Percentiles rank a stretch among this genome's conserved stretches.
These are phyloP conservation scores for Hiodon tergisus DNA, from an alignment of 2,113 vertebrate species.

Conservation along the genomic window DNA sequence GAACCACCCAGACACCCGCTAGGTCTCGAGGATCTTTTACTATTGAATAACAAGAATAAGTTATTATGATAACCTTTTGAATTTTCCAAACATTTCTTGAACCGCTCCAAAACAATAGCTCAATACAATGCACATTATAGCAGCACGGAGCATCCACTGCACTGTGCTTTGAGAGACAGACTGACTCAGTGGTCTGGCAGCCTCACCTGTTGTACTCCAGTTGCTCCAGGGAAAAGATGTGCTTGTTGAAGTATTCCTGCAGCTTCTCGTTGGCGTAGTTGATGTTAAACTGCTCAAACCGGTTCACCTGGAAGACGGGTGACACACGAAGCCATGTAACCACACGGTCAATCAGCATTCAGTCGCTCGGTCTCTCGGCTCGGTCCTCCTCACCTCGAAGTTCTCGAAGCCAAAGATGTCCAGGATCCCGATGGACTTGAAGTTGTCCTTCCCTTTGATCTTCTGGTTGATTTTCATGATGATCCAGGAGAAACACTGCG, in stretches of 20 bases:
- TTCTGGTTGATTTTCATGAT: constrained; percentile 83
- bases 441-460: constrained; percentile 85
- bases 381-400: constrained; percentile 70
- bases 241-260: constrained; percentile 91
- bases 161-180: too few relatives aligned
- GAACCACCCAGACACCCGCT: too few relatives aligned
- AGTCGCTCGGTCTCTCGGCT: not conserved
- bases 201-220: constrained; percentile 87
- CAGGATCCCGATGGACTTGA: constrained; percentile 87
- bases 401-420: constrained; percentile 94
- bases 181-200: too few relatives aligned
- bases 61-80: too few relatives aligned
- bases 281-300: constrained; percentile 90
- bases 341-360: not conserved
- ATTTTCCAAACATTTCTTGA: too few relatives aligned
- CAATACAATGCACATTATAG: too few relatives aligned
- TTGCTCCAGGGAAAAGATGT: constrained; percentile 90
- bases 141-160: too few relatives aligned
- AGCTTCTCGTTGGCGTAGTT: constrained; percentile 95
- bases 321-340: not conserved
- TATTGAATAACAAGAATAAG: too few relatives aligned
- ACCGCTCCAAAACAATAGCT: too few relatives aligned
- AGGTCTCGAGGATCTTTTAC: too few relatives aligned
- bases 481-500: constrained; percentile 90
- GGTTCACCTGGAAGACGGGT: constrained; percentile 70